Conservation (phyloP, 2,113 vertebrate genomes). For the Festucalex cinctus region DNA sequence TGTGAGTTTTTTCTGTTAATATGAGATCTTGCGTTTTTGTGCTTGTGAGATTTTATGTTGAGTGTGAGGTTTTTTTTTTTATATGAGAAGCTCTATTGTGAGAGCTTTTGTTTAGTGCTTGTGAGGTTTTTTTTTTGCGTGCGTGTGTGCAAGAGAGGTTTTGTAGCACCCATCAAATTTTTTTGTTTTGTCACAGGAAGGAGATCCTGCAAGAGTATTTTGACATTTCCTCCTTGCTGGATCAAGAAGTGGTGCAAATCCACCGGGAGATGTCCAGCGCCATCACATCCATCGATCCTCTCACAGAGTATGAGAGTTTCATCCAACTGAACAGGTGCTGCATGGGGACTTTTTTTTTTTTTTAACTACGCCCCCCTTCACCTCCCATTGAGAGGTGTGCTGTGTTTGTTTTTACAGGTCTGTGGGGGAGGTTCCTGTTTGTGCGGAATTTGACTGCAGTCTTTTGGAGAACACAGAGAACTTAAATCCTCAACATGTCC, state of each 20-base stretch:
- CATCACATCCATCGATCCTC: slow-evolving; percentile 76
- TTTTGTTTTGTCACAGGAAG: slow-evolving; percentile 71
- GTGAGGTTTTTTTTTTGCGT: too few species aligned
- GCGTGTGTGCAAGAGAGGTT: too few species aligned
- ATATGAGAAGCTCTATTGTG: too few species aligned
- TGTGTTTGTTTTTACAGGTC: slow-evolving; percentile 69
- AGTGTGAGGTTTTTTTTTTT: too few species aligned
- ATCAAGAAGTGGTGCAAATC: slow-evolving; percentile 80
- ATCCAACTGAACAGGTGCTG: slow-evolving; percentile 82
- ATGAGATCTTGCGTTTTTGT: too few species aligned
- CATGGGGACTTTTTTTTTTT: neutral
- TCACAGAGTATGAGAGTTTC: slow-evolving; percentile 82
- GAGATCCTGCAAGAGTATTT: slow-evolving; percentile 88
- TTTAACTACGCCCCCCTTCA: neutral
- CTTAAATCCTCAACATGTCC: slow-evolving; percentile 76
- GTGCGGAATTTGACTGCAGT: slow-evolving; percentile 81
- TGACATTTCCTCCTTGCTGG: slow-evolving; percentile 84
- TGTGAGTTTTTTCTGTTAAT: too few species aligned
- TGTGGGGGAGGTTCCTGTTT: slow-evolving; percentile 64
- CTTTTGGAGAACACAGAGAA: slow-evolving; percentile 81
- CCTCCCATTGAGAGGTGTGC: neutral
- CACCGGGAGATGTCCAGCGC: slow-evolving; percentile 81
- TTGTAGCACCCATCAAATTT: neutral
- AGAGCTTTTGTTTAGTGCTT: too few species aligned
- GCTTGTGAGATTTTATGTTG: too few species aligned